Evolutionary conservation across 2,888 invertebrate genomes (phyloP).

Genomic region (Lamproptera curius): DNA sequence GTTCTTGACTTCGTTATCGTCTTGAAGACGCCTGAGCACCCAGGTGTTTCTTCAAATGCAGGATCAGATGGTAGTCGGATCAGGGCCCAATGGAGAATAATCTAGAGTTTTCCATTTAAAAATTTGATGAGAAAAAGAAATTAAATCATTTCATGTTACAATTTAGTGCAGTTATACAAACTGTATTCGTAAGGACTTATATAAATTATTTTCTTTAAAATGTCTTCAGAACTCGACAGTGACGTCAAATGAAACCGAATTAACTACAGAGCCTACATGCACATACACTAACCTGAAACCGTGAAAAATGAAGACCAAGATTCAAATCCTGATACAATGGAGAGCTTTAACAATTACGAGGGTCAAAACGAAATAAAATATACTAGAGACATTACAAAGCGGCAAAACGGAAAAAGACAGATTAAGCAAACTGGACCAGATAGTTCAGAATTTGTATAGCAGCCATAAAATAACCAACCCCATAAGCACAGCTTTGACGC

Average conservation of each 20-base stretch:
- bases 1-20: too few species aligned
- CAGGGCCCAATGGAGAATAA: too few species aligned
- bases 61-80: too few species aligned
- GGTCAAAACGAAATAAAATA: slow-evolving; percentile 40
- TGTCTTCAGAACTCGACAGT: slow-evolving; percentile 56
- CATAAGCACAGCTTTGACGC: slow-evolving; percentile 30
- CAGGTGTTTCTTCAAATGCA: too few species aligned
- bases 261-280: slow-evolving; percentile 31
- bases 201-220: too few species aligned
- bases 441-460: slow-evolving; percentile 67
- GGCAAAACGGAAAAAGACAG: slow-evolving; percentile 58
- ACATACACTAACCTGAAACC: slow-evolving; percentile 32
- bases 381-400: slow-evolving; percentile 28
- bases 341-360: slow-evolving; percentile 26
- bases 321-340: slow-evolving; percentile 2
- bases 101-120: too few species aligned
- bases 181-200: too few species aligned
- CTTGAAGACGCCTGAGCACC: too few species aligned
- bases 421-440: slow-evolving; percentile 67
- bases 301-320: slow-evolving; percentile 18
- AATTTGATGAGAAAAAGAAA: too few species aligned
- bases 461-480: slow-evolving; percentile 62
- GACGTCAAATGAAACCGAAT: slow-evolving; percentile 48
- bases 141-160: background rate
- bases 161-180: too few species aligned